Evolutionary conservation across 2,797 vertebrate genomes (phyloP).

Genomic region (Spinus olivaceus): DNA sequence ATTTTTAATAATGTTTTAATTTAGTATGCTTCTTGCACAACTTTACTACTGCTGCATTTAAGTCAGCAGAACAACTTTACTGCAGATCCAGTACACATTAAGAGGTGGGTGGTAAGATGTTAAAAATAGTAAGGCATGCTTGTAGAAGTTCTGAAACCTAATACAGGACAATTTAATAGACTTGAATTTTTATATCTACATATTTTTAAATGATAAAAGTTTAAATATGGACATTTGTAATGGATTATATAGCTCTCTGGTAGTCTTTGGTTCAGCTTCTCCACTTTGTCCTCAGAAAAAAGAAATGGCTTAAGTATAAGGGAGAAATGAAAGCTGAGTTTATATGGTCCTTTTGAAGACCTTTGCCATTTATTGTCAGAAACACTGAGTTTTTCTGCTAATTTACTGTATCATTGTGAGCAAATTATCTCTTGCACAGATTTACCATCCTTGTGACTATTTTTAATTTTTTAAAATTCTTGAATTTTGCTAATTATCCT

Average conservation of each 20-base stretch:
- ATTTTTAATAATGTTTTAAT: background rate
- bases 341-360: background rate
- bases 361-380: background rate
- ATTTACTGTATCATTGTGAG: background rate
- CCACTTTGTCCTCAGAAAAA: background rate
- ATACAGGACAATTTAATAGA: background rate
- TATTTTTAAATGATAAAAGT: background rate
- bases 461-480: background rate
- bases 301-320: background rate
- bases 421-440: background rate
- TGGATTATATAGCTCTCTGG: background rate
- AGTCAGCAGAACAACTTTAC: background rate
- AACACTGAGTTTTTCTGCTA: background rate
- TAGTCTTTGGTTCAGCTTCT: background rate
- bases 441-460: background rate
- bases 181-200: background rate
- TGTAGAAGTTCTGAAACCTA: background rate
- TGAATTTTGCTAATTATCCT: background rate
- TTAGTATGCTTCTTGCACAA: background rate
- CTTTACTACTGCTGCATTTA: background rate
- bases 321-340: background rate
- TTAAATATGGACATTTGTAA: background rate
- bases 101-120: background rate
- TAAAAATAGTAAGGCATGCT: background rate
- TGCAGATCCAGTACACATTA: accelerated